Base-by-base conservation (phyloP, 2,888 invertebrate species). In the Yponomeuta malinellus region DNA sequence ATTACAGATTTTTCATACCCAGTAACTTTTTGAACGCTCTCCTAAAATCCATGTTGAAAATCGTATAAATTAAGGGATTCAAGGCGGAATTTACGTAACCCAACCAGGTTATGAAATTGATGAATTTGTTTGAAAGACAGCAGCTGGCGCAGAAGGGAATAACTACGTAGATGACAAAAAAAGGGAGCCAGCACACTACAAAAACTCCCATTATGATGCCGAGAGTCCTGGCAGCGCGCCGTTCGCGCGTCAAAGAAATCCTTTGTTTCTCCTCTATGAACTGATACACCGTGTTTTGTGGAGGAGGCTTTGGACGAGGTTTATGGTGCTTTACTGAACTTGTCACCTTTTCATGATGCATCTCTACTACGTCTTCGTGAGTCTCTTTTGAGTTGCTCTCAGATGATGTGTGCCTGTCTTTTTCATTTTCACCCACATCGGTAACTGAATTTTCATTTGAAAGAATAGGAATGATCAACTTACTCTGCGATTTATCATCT, bases 161-260 rank as follows among this genome's bases (percentile, higher is more conserved):
- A 74, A 98, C 97, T 68, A 98, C 95, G 86, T 98, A 98, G 95
- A 98, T 96, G 63, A 98, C 94, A 87, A 99, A 99, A 92, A 99
- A 99, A 5, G 99, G 99, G 73, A 99, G 93, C 99, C 99, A 99
- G 86, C 99, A 99, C 10, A 98, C 95, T 69, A 99, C 98, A 84
- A 99, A 99, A 0, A 98, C 98, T 6, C 98, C 98, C 96, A 99
- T 98, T 72, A 99, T 98, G 72, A 99, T 98, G 33, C 98, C 99
- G 2, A 99, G 93, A 0, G 98, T 99, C 71, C 98, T 93, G 0
- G 99, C 98, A 0, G 99, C 99, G 64, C 98, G 94, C 71, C 99
- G 93, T 83, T 99, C 99, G 81, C 98, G 96, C 2, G 98, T 98
- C 73, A 98, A 87, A 0, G 98, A 98, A 77, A 98, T 97, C 75